These are phyloP conservation scores for Hylaeus anthracinus DNA, from an alignment of 1,140 invertebrate species.

Conservation along the genomic window DNA sequence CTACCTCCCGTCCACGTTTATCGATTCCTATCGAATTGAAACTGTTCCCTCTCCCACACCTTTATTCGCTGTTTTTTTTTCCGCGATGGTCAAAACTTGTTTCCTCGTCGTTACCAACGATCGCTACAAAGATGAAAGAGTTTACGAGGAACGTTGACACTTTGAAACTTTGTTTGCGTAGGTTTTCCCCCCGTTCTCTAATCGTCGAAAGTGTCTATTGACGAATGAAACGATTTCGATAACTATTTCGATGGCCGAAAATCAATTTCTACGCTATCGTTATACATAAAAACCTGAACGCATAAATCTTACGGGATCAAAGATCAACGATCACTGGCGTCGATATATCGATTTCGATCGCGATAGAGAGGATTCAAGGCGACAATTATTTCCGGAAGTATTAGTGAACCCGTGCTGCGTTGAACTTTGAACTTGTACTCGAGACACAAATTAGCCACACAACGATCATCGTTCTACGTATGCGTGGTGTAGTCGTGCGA, in stretches of 20 bases:
- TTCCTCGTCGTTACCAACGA: neutral
- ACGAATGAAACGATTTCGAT: too few relatives aligned
- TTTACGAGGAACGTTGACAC: neutral
- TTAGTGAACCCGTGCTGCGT: slow-evolving; percentile 13
- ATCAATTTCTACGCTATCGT: too few relatives aligned
- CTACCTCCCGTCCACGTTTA: neutral
- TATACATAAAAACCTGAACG: too few relatives aligned
- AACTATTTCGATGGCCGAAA: too few relatives aligned
- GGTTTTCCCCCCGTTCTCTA: neutral
- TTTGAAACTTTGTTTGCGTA: too few relatives aligned
- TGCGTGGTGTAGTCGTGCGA: neutral
- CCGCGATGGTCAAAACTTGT: neutral
- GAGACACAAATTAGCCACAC: slow-evolving; percentile 16
- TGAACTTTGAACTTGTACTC: slow-evolving; percentile 18
- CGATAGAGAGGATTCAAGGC: neutral
- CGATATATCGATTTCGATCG: neutral
- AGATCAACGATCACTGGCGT: neutral
- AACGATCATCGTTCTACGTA: neutral
- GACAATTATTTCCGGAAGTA: slow-evolving; percentile 21
- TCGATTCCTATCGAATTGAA: slow-evolving; percentile 58
- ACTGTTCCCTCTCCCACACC: neutral
- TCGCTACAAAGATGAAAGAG: neutral
- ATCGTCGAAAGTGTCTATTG: too few relatives aligned
- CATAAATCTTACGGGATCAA: neutral
- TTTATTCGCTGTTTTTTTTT: too few relatives aligned